Base-by-base conservation (phyloP, 2,888 invertebrate species). In the Drosophila melanocephala region DNA sequence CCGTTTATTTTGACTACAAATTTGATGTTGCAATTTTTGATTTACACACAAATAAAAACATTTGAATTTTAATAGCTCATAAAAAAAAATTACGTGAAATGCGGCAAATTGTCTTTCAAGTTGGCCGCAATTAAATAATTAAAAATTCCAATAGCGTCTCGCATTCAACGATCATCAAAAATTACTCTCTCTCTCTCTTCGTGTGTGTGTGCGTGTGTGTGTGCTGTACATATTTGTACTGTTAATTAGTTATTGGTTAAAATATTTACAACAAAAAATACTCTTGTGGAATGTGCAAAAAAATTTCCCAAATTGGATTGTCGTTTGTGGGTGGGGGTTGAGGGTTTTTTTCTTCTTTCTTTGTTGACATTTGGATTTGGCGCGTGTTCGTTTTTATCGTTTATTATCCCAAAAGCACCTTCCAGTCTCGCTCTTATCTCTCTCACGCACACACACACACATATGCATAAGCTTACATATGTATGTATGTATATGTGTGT, bases 101-200 rank as follows among this genome's bases (percentile, higher is more conserved):
- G 83, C 85, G 90, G 86, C 77, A 52, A 19, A 47, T 62, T 71
- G 57, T 74, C 86, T 89, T 88, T 89, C 52, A 85, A 75, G 89
- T 79, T 78, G 73, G 59, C 70, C 77, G 88, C 88, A 89, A 85
- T 88, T 89, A 88, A 85, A 88, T 83, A 85, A 89, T 89, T 85
- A 80, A 76, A 77, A 85, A 85, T 85, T 87, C 85, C 84, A 80
- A 88, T 80, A 80, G 66, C 88, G 83, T 85, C 5, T 47, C 69
- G 72, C 69, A 71, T 57, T 76, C 80, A 72, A 66, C 65, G 69
- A 76, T 76, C 88, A 85, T 85, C 88, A 80, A 89, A 89, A 87
- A 68, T 61, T 16, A 22, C 66, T 44, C 65, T 72, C 77, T 75
- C 75, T 33, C 42, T 14, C 53, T 22, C 42, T 53, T 35, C 26